Base-by-base conservation (phyloP, 2,888 invertebrate genomes). In the Parelbella ahira region DNA sequence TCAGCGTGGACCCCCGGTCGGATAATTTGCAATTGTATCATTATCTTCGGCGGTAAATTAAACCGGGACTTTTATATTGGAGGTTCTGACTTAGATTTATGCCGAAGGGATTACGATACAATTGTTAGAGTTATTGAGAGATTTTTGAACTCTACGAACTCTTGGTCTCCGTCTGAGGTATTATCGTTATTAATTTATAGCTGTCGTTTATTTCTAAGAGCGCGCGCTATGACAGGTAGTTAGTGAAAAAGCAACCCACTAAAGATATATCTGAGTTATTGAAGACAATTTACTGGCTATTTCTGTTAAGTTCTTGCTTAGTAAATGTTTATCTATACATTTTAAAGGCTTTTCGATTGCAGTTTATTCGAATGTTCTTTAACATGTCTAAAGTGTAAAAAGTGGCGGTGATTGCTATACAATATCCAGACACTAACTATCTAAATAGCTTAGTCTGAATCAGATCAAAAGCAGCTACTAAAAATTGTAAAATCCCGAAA, bases 1-100 rank as follows among this genome's bases (percentile, higher is more conserved):
- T 65, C 49, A 72, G 72, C 73, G 67, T 68, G 63, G 62, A 60
- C 63, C 63, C 49, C 55, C 51, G 58, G 62, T 63, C 56, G 65
- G 57, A 71, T 80, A 79, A 83, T 86, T 83, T 79, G 75, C 78
- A 76, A 78, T 77, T 73, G 70, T 78, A 69, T 71, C 71, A 73
- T 77, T 75, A 77, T 75, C 68, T 72, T 60, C 60, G 58, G 64
- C 62, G 59, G 63, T 68, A 71, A 75, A 77, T 78, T 71, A 70
- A 69, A 68, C 56, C 62, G 54, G 15, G 67, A 72, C 57, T 64
- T 70, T 69, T 63, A 69, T 73, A 65, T 60, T 53, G 54, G 52
- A 58, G 51, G 56, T 55, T 54, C 50, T 48, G 55, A 58, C 55
- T 53, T 49, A 53, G 63, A 75, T 77, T 75, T 68, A 75, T 68